A percentile compares a stretch with the other conserved stretches of the same genome.
Evolutionary conservation across 2,888 invertebrate species (phyloP).

Genomic region (Alloplasta piceator): DNA sequence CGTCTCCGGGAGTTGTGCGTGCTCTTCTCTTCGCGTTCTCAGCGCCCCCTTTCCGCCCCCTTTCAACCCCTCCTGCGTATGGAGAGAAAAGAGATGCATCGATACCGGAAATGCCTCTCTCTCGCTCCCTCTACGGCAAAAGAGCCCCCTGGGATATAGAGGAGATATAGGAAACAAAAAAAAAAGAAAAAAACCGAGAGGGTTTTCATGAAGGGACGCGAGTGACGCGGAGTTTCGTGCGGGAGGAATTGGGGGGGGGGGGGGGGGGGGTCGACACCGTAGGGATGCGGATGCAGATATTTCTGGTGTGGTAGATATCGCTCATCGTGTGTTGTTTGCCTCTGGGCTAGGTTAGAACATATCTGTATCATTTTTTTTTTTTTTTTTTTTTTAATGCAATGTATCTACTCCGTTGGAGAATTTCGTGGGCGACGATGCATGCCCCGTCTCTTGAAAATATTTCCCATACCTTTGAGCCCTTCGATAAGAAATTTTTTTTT

Average conservation of each 20-base stretch:
- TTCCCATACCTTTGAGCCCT: neutral
- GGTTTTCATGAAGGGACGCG: constrained; percentile 53
- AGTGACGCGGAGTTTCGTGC: neutral
- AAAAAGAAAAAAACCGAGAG: constrained; percentile 51
- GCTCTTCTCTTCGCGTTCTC: constrained; percentile 64
- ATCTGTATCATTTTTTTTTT: constrained; percentile 14
- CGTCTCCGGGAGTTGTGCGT: constrained; percentile 71
- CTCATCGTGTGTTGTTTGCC: constrained; percentile 23
- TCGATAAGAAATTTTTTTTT: too few species aligned
- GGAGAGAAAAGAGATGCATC: constrained; percentile 73
- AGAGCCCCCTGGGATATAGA: constrained; percentile 45
- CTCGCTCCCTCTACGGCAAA: constrained; percentile 58
- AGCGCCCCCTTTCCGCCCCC: constrained; percentile 64
- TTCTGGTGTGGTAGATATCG: constrained; percentile 45
- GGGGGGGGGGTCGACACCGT: constrained; percentile 55
- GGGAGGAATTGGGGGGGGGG: constrained; percentile 12
- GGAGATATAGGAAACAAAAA: constrained; percentile 42
- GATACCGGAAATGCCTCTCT: constrained; percentile 77
- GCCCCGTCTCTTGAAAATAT: constrained; percentile 16
- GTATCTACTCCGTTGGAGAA: constrained; percentile 35
- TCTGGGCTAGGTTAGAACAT: constrained; percentile 40
- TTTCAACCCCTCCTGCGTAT: neutral
- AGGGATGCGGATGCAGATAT: constrained; percentile 57
- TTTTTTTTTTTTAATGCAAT: neutral
- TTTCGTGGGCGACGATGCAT: constrained; percentile 29